Evolutionary conservation across 2,888 invertebrate species (phyloP), one percentile per base, ranked within the genome.

Genomic region (Biston betularia): DNA sequence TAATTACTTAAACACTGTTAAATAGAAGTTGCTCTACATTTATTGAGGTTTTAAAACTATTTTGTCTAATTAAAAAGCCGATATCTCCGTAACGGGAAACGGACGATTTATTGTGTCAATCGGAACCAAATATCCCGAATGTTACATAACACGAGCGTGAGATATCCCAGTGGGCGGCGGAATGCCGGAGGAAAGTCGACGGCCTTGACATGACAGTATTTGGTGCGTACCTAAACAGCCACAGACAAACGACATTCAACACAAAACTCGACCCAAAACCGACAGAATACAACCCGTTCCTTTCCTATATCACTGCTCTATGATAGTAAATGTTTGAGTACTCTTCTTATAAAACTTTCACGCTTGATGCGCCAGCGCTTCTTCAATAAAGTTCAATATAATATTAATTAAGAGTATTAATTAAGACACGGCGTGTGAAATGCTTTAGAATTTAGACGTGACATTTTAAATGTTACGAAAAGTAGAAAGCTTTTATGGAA

Each of bases 191-290:
- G 92, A 93, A 93, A 93, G 93, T 89, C 79, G 92, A 74, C 86
- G 93, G 86, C 93, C 93, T 93, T 93, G 93, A 93, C 93, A 92
- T 85, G 82, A 90, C 91, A 88, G 89, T 87, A 89, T 90, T 90
- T 87, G 89, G 89, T 90, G 84, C 85, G 86, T 86, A 84, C 81
- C 85, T 84, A 83, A 85, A 82, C 79, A 79, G 73, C 77, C 87
- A 82, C 83, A 87, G 84, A 79, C 73, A 79, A 75, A 73, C 74
- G n/a, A 78, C 73, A 71, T 70, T 65, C 59, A 52, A 61, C 54
- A 69, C 68, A 42, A 61, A 64, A 68, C 55, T 48, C 34, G 64
- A 72, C 75, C 69, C 50, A 10, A 46, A 62, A 83, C 81, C 84
- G 76, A 68, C 69, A 68, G 55, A 71, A 46, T 10, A 4, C 44